Evolutionary conservation across 2,888 invertebrate genomes (phyloP), one percentile per base, ranked within the genome.

Genomic region (Gonocerus acuteangulatus): DNA sequence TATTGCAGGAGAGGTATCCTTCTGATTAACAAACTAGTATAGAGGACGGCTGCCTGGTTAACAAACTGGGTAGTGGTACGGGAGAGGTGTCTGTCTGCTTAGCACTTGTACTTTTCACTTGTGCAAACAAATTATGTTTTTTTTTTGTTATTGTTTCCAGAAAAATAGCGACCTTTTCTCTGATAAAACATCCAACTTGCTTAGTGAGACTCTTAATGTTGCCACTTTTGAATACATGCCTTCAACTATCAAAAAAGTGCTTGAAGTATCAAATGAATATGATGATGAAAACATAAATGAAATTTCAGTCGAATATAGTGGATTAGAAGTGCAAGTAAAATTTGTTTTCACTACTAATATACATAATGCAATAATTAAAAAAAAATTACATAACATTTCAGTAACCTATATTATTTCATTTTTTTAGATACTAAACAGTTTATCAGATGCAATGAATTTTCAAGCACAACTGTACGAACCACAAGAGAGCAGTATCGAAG

Each of bases 381-480:
- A 15, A 6, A 15, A 15, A 44, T 44, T n/a, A n/a, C n/a, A n/a
- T n/a, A n/a, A n/a, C n/a, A n/a, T n/a, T n/a, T n/a, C n/a, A n/a
- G n/a, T n/a, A n/a, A n/a, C n/a, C n/a, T n/a, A 18, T 13, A 49
- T 42, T 39, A 39, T 4, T 39, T 39, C 3, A 4, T 54, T 62
- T 77, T 54, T 48, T 9, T 42, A 87, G 86, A 82, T 87, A 60
- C 72, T 87, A 13, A 76, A 81, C 62, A 80, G 85, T 0, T 73
- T 90, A 56, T 80, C 85, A 0, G 75, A 79, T 58, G 80, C 80
- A 65, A 82, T 90, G 79, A 87, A 88, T 69, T 90, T 90, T 71
- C 74, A 77, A 64, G 81, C 84, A 0, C 73, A 77, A 45, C 76
- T 88, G 48, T 89, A 88, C 69, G 82, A 84, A 70, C 79, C 85